Evolutionary conservation across 2,113 vertebrate species (phyloP), one percentile per base, ranked within the genome.

Genomic region (Clupea harengus): DNA sequence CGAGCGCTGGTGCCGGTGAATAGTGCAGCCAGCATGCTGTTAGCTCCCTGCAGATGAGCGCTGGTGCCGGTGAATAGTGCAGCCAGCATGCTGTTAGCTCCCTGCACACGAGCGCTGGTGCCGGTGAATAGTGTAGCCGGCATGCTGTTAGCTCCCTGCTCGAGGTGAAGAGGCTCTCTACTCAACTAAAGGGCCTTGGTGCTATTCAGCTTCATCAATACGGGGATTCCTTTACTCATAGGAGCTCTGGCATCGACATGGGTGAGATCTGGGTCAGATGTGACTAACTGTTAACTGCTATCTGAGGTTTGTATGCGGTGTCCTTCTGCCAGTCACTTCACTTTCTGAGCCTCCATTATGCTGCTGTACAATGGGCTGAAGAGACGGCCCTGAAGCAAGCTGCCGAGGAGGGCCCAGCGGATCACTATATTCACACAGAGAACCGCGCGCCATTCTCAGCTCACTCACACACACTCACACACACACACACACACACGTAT

Each of bases 371-470:
- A 72, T 72, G 3, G 72, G 32, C 0, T n/a, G 17, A 46, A 45
- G n/a, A 85, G 81, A 52, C 15, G 81, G 46, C 86, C 83, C 84
- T 50, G 87, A 88, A 81, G 82, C 6, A 11, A 86, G 45, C 10
- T 17, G 75, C 60, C 46, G 39, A 39, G n/a, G 52, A 22, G 20
- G 47, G 75, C 81, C 57, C 60, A 52, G 85, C 82, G 85, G 46
- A 86, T 49, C 54, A 13, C 39, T 10, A 20, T 3, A 50, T 45
- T 80, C 84, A 87, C 83, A 83, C 2, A 9, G 64, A 60, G 52
- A 82, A 81, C 85, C 82, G 60, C 84, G 80, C 28, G 17, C 39
- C 25, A 45, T 52, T 45, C 75, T n/a, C 81, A 7, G n/a, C n/a
- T n/a, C n/a, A n/a, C n/a, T n/a, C n/a, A n/a, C n/a, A 85, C 46